These are phyloP conservation scores for Corynorhinus townsendii DNA, from an alignment of 2,113 vertebrate species.

Conservation along the genomic window DNA sequence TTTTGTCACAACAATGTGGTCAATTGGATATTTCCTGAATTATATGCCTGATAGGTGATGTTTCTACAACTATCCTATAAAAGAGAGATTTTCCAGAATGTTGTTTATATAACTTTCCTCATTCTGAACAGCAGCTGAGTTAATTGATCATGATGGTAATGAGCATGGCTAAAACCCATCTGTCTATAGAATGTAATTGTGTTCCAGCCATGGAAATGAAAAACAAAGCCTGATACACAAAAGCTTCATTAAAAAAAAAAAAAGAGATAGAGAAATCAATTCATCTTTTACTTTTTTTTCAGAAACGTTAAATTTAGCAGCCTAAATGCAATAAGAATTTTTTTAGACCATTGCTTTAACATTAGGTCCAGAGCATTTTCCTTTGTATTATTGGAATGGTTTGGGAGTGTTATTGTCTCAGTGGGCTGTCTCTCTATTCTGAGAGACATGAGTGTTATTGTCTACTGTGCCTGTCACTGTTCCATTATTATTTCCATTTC, in stretches of 20 bases:
- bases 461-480: background rate
- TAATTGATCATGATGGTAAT: slow-evolving; percentile 69
- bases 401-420: background rate
- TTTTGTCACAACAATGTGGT: background rate
- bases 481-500: background rate
- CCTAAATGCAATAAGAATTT: background rate
- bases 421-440: fast-evolving
- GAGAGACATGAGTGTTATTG: background rate
- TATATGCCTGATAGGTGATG: background rate
- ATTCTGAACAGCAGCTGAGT: slow-evolving; percentile 62
- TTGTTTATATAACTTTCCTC: slow-evolving; percentile 12
- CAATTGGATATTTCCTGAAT: background rate
- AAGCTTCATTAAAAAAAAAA: slow-evolving; percentile 36
- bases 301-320: slow-evolving; percentile 20
- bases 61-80: background rate
- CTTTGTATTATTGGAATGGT: background rate
- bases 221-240: slow-evolving; percentile 50
- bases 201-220: slow-evolving; percentile 49
- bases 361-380: background rate
- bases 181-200: slow-evolving; percentile 63
- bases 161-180: slow-evolving; percentile 70
- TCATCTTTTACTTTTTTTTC: background rate
- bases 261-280: background rate
- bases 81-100: slow-evolving; percentile 3
- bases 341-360: background rate